Base-by-base conservation (phyloP, 2,113 vertebrate genomes). In the Phodopus roborovskii region DNA sequence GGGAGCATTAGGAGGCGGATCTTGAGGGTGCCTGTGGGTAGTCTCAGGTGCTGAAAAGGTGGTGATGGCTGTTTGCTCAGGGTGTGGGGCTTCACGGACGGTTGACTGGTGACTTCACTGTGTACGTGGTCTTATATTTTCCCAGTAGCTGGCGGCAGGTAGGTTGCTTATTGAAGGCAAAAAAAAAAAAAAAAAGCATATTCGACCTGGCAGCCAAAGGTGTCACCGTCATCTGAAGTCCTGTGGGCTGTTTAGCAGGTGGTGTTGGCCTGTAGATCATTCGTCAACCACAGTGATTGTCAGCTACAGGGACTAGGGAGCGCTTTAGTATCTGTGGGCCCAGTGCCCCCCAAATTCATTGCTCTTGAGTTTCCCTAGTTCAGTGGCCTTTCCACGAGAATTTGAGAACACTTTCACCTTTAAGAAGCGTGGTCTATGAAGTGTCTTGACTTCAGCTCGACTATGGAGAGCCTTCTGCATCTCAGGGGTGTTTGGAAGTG, bases 201-300 rank as follows among this genome's bases (percentile, higher is more conserved):
- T 45, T 36, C 1, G 1, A 11, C 33, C 3, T 24, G 48, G 33
- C 19, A 24, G 28, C 28, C 28, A 36, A 33, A 89, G 45, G 33
- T 7, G 5, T 53, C 48, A 48, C 53, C 58, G 3, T 28, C 19
- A 58, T 70, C 58, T 24, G 17, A 36, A 20, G 24, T 87, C 60
- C 60, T 70, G 48, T 10, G 26, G 42, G 28, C 36, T 48, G 77
- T 48, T 62, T 48, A 0, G 24, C 2, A 24, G 30, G 42, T 68
- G 28, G 22, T 22, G 15, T 19, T 39, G 33, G 48, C 62, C 13
- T 66, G 24, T 26, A 11, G 60, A 30, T 17, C 33, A 4, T n/a
- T 36, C 3, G 5, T 3, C n/a, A 2, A 19, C 56, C 58, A 22
- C 20, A 36, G 19, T 9, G 28, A 15, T 1, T 0, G 60, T n/a